A percentile compares a stretch with the other conserved stretches of the same genome.
Evolutionary conservation across 1,140 invertebrate genomes (phyloP).

Genomic region (Temnothorax curvispinosus): DNA sequence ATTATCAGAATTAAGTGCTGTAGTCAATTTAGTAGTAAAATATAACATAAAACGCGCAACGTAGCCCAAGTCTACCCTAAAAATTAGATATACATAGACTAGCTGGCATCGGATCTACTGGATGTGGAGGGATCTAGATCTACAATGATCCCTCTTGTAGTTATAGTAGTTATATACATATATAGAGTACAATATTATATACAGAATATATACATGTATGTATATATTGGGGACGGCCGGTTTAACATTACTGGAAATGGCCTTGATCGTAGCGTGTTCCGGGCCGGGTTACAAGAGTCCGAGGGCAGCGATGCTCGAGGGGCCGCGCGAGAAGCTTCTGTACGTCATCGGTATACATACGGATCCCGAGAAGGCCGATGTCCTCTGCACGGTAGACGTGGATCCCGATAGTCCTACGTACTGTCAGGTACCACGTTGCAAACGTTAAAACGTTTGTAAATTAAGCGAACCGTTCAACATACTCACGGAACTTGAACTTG

Average conservation of each 20-base stretch:
- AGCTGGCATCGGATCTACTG: too few species aligned
- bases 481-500: not conserved
- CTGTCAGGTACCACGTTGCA: slow-evolving; percentile 88
- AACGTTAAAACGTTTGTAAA: not conserved
- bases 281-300: slow-evolving; percentile 93
- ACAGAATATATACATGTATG: too few species aligned
- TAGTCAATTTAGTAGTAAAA: too few species aligned
- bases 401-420: slow-evolving; percentile 95
- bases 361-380: slow-evolving; percentile 91
- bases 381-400: slow-evolving; percentile 96
- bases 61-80: too few species aligned
- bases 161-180: too few species aligned
- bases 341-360: slow-evolving; percentile 95
- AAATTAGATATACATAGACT: too few species aligned
- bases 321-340: slow-evolving; percentile 93
- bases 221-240: too few species aligned
- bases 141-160: too few species aligned
- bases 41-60: too few species aligned
- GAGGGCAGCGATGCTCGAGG: slow-evolving; percentile 92
- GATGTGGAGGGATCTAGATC: too few species aligned
- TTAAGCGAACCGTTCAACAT: not conserved
- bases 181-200: too few species aligned
- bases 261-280: slow-evolving; percentile 70
- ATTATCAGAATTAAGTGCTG: too few species aligned
- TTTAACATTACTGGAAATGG: not conserved